Percentiles rank a stretch among this genome's conserved stretches.
These are phyloP conservation scores for Stenodema calcarata DNA, from an alignment of 2,888 invertebrate genomes.

Conservation along the genomic window DNA sequence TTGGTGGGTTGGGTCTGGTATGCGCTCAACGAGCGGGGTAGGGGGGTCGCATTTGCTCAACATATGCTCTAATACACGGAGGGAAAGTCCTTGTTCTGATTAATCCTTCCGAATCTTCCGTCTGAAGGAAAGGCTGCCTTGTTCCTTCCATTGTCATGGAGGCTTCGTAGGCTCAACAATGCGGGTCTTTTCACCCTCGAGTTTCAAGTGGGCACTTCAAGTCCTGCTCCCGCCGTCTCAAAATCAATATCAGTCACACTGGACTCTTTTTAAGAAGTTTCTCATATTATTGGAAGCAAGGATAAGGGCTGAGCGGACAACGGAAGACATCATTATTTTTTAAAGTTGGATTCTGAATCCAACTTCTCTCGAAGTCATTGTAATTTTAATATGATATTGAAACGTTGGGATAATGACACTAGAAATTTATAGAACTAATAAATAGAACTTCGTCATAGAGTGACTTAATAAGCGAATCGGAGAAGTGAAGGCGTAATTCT, in stretches of 20 bases:
- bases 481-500: too few species aligned
- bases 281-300: not conserved
- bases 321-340: too few species aligned
- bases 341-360: too few species aligned
- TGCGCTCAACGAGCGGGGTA: not conserved
- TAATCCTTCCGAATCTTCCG: not conserved
- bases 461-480: too few species aligned
- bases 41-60: not conserved
- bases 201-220: not conserved
- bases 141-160: not conserved
- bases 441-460: too few species aligned
- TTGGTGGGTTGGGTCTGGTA: not conserved
- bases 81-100: not conserved
- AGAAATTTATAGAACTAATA: too few species aligned
- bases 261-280: not conserved
- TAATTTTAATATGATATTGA: too few species aligned
- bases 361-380: too few species aligned
- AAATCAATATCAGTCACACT: not conserved
- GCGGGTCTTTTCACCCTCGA: not conserved
- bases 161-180: not conserved
- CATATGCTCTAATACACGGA: not conserved
- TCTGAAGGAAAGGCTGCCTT: not conserved
- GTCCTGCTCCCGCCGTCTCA: not conserved
- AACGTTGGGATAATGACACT: too few species aligned
- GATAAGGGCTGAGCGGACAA: too few species aligned